Evolutionary conservation across 2,797 vertebrate genomes (phyloP), one percentile per base, ranked within the genome.

Genomic region (Microctenopoma lineatum): DNA sequence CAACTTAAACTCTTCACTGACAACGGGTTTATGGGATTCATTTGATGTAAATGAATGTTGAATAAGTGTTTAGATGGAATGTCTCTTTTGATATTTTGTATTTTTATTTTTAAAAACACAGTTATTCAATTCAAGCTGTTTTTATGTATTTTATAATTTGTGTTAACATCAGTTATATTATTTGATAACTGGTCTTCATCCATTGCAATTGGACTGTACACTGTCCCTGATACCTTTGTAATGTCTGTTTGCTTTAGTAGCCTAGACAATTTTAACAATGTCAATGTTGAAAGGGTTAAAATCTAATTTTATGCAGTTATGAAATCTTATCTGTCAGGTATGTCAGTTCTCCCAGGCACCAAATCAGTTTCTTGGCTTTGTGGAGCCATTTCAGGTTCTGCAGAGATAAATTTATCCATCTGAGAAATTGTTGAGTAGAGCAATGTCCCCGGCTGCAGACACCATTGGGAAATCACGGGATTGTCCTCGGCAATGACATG

Each of bases 381-480:
- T 80, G 62, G 63, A 86, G 73, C 47, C 61, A 74, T 84, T 83
- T 83, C 70, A 80, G 53, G 58, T 83, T 80, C 76, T 7, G 26
- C 75, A 63, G 76, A 67, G 80, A 84, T 86, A 78, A 85, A 84
- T 85, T 82, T 81, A 89, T 89, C 77, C 80, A 85, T 85, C 82
- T 68, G 75, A 89, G 75, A 81, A 85, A 84, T 81, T 82, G 80
- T 87, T 85, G 82, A 82, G 74, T 73, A 77, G 81, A 87, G 79
- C 75, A 77, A 85, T 80, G 80, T 89, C 79, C 81, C 77, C 21
- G 50, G 75, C 65, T 80, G 67, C 76, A 81, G 75, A 79, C 76
- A 75, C 88, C 79, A 44, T 42, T 77, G 89, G 90, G 91, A 91
- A 92, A 92, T 92, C 87, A 90, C 58, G 59, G 79, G 67, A 86